phyloP scores from a whole-genome alignment of 2,888 invertebrate genomes.

The Villa cingulata region DNA sequence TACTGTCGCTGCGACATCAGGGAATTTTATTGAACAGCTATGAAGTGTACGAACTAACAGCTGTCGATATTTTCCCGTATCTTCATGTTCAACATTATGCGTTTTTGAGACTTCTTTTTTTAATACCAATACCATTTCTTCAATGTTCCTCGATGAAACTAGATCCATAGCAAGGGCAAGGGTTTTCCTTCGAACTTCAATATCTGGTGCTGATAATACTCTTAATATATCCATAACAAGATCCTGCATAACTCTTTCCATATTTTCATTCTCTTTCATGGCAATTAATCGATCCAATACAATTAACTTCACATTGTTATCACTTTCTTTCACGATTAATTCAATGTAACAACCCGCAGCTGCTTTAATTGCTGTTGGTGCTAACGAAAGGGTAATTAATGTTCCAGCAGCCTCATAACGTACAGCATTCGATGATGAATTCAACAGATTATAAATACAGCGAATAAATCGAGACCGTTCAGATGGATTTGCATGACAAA shows the following conservation, averaged over 20 bases:
- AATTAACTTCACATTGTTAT: conserved; percentile 98
- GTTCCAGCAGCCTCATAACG: conserved; percentile 98
- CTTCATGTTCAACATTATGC: conserved; percentile 80
- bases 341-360: conserved; percentile 98
- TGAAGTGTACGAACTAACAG: conserved; percentile 90
- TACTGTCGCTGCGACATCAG: conserved; percentile 85
- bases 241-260: conserved; percentile 75
- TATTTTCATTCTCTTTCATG: conserved; percentile 66
- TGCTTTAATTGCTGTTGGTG: conserved; percentile 94
- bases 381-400: conserved; percentile 89
- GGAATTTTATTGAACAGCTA: conserved; percentile 86
- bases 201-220: conserved; percentile 81
- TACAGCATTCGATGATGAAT: conserved; percentile 91
- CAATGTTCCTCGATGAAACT: conserved; percentile 81
- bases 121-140: conserved; percentile 85
- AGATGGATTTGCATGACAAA: conserved; percentile 90
- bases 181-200: conserved; percentile 86
- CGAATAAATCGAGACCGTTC: conserved; percentile 95
- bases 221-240: conserved; percentile 95
- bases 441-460: conserved; percentile 93
- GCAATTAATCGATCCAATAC: conserved; percentile 87
- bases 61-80: conserved; percentile 90
- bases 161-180: conserved; percentile 75
- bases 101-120: conserved; percentile 90
- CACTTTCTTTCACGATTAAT: conserved; percentile 97